Conservation (phyloP, 2,888 invertebrate genomes). For the Tinea semifulvella region DNA sequence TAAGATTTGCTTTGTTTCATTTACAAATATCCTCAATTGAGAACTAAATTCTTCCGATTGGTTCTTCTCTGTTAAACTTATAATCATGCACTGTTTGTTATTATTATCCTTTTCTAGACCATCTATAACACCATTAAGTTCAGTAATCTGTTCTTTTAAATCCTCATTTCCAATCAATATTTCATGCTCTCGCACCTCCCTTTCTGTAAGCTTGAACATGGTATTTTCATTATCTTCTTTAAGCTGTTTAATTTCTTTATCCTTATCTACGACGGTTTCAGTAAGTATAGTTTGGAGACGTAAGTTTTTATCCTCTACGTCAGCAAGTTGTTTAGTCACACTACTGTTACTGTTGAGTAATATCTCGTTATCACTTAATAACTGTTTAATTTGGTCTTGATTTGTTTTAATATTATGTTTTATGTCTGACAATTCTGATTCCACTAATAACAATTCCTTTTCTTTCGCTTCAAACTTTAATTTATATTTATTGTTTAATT, state of each 20-base stretch:
- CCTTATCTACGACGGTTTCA: conserved; percentile 19
- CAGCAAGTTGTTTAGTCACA: conserved; percentile 26
- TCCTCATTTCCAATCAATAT: conserved; percentile 25
- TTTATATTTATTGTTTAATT: not conserved
- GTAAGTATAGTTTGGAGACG: conserved; percentile 22
- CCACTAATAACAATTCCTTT: conserved; percentile 11
- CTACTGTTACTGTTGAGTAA: conserved; percentile 15
- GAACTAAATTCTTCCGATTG: not conserved
- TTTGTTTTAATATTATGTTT: conserved; percentile 28
- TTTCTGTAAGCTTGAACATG: not conserved
- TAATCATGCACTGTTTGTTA: not conserved
- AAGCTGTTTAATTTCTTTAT: conserved; percentile 20
- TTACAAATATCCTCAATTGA: not conserved
- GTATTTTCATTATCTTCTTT: not conserved
- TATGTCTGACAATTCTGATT: conserved; percentile 24
- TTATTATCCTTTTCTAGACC: conserved; percentile 3
- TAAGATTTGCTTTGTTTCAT: not conserved
- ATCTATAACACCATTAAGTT: not conserved
- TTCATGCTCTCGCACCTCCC: conserved; percentile 8
- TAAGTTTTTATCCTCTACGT: conserved; percentile 23
- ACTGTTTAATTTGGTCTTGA: conserved; percentile 26
- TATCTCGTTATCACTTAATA: conserved; percentile 27
- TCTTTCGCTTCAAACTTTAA: conserved; percentile 1
- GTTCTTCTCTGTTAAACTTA: not conserved
- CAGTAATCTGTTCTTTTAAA: conserved; percentile 23